Evolutionary conservation across 2,888 invertebrate species (phyloP), one percentile per base, ranked within the genome.

Genomic region (Heliconius hortense): DNA sequence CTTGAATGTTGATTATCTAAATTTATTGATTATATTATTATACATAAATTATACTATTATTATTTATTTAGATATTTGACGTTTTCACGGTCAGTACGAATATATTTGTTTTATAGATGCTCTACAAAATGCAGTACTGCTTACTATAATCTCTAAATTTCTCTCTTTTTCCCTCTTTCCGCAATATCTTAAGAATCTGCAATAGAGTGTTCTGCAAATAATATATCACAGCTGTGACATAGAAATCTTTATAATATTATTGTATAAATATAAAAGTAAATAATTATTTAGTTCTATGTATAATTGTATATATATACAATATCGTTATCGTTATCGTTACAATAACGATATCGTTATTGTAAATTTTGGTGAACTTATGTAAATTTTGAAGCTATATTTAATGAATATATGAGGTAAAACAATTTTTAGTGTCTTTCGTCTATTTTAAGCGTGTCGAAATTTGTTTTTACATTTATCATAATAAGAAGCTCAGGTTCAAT

Each of bases 241-340:
- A 48, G 43, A 18, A 48, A 48, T 48, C 5, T 18, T 18, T 48
- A 43, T 43, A 18, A 43, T 1, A 43, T 18, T 43, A 18, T 18
- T 48, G 7, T 48, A 48, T 18, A 48, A 15, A 7, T 18, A 48
- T 48, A 18, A 7, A 18, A 48, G 48, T 7, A 48, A 48, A 48
- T 48, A 21, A 21, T 53, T 18, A 53, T 53, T 24, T 48, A 53
- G 26, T 68, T 4, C 8, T 48, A 26, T 28, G 67, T 53, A 39
- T 18, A 68, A 5, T 43, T 67, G 26, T 67, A 21, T 68, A 68
- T 68, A n/a, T n/a, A n/a, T n/a, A n/a, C n/a, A n/a, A n/a, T n/a
- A n/a, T n/a, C n/a, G n/a, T n/a, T n/a, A n/a, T n/a, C n/a, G n/a
- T n/a, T n/a, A n/a, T n/a, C n/a, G n/a, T n/a, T n/a, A n/a, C n/a